These are phyloP conservation scores for Dolomedes plantarius DNA, from an alignment of 2,888 invertebrate species.

Conservation along the genomic window DNA sequence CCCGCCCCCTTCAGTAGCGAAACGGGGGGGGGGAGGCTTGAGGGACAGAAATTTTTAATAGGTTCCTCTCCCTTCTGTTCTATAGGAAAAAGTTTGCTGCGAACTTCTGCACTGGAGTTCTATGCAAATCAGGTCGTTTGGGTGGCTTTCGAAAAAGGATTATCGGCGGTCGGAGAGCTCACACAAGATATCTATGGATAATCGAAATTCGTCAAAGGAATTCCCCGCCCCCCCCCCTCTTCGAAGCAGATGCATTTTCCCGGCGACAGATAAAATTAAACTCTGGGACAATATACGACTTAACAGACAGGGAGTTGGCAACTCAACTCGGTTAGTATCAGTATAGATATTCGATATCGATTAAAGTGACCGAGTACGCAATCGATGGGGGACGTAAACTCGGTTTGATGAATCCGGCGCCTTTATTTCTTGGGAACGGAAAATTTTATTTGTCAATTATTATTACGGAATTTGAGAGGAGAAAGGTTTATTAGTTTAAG, in stretches of 20 bases:
- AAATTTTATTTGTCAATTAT: neutral
- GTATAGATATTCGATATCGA: slow-evolving; percentile 14
- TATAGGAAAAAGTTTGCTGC: slow-evolving; percentile 44
- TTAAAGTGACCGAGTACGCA: slow-evolving; percentile 1
- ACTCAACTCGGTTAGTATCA: neutral
- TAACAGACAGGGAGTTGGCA: neutral
- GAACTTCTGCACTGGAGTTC: slow-evolving; percentile 44
- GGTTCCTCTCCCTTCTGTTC: slow-evolving; percentile 47
- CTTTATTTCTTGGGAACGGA: neutral
- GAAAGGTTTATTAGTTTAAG: neutral
- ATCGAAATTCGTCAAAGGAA: slow-evolving; percentile 57
- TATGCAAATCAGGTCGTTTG: slow-evolving; percentile 67
- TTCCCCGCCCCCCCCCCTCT: neutral
- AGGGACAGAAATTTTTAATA: slow-evolving; percentile 65
- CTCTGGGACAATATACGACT: slow-evolving; percentile 3
- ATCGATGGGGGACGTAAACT: slow-evolving; percentile 3
- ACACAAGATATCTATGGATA: slow-evolving; percentile 37
- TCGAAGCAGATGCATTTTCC: slow-evolving; percentile 12
- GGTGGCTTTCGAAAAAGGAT: slow-evolving; percentile 61
- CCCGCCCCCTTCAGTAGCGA: slow-evolving; percentile 40
- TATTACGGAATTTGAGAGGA: neutral
- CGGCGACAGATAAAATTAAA: slow-evolving; percentile 16
- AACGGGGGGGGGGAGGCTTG: slow-evolving; percentile 20
- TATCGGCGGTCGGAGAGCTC: slow-evolving; percentile 30
- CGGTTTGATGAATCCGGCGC: neutral